Evolutionary conservation across 2,797 vertebrate genomes (phyloP), one percentile per base, ranked within the genome.

Genomic region (Hemibagrus guttatus): DNA sequence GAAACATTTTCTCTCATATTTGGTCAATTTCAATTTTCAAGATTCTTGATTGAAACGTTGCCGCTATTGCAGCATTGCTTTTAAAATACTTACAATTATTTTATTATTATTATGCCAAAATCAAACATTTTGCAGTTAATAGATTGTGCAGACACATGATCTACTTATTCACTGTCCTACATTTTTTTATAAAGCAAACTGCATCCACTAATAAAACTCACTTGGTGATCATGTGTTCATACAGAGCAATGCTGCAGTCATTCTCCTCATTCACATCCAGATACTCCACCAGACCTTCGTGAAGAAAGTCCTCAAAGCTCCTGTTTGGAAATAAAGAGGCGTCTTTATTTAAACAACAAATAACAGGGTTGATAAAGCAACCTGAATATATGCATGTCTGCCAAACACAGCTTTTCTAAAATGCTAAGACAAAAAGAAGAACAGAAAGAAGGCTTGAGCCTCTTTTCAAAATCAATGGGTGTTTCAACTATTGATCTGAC

Each of bases 241-340:
- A 99, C 0, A 99, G 94, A 16, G 98, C 97, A 31, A 99, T 97
- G 90, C 96, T 97, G 93, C 98, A 99, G 85, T 99, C 98, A 78
- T 99, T 99, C 94, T 99, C 98, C 93, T 99, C 98, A 74, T 99
- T 99, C 78, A 99, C 98, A 89, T 99, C 98, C 90, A 99, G 95
- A 93, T 99, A 99, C 88, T 99, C 98, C 28, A 99, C 98, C 0
- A 99, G 94, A 85, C 98, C 97, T 91, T 99, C 98, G 0, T 99
- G 98, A 68, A 99, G 95, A 90, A 99, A 99, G 92, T 99, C 98
- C 93, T 99, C 98, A 95, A 99, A 99, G 81, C 95, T 97, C 93
- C 98, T 99, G 87, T n/a, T 83, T 49, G 59, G 17, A n/a, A 61
- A 52, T 9, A 39, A 74, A 59, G 26, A 86, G 21, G 17, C 0